Conservation (phyloP, 1,140 invertebrate species). For the Pteromalus puparum region DNA sequence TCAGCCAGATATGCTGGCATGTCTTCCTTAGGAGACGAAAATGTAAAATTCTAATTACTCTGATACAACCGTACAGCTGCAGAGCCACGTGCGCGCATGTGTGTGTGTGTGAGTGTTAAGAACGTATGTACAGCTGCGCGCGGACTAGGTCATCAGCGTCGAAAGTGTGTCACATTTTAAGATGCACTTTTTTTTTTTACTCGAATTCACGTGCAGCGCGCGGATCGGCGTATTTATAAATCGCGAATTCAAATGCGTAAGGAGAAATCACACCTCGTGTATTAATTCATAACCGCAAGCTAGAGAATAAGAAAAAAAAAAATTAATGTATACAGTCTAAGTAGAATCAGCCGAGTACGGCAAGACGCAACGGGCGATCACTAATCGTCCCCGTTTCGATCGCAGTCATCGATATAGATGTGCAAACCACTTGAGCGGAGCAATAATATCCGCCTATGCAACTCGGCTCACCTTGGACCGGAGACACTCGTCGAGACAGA, state of each 20-base stretch:
- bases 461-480: neutral
- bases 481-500: slow-evolving; percentile 27
- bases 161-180: neutral
- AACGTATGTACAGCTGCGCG: too few relatives aligned
- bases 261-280: too few relatives aligned
- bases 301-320: too few relatives aligned
- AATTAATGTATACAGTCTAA: too few relatives aligned
- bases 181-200: neutral
- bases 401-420: neutral
- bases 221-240: too few relatives aligned
- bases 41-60: slow-evolving; percentile 18
- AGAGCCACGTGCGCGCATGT: neutral
- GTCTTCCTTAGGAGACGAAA: slow-evolving; percentile 33
- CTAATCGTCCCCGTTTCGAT: neutral
- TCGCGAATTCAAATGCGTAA: too few relatives aligned
- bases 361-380: too few relatives aligned
- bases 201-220: neutral
- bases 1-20: slow-evolving; percentile 25
- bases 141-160: neutral
- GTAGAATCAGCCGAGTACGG: too few relatives aligned
- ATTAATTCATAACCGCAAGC: too few relatives aligned
- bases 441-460: neutral
- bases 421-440: neutral
- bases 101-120: neutral
- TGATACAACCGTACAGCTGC: neutral